These are phyloP conservation scores for Salticus scenicus DNA, from an alignment of 2,888 invertebrate species.

Conservation along the genomic window DNA sequence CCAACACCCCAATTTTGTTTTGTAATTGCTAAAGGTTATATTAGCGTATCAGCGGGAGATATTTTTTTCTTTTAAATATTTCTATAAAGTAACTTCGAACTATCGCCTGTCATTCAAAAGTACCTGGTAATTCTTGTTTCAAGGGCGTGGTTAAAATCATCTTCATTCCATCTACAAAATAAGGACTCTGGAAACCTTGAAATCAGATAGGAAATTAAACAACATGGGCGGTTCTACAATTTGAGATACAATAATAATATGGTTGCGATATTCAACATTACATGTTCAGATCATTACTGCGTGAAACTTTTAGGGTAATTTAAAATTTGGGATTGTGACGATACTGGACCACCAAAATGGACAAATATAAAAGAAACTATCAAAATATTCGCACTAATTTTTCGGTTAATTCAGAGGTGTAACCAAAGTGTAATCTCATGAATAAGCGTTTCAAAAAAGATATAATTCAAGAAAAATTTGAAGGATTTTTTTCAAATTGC, in stretches of 20 bases:
- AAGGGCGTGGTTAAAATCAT: slow-evolving; percentile 57
- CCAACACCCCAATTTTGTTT: slow-evolving; percentile 18
- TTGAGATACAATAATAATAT: slow-evolving; percentile 50
- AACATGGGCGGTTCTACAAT: slow-evolving; percentile 50
- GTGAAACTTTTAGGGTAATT: slow-evolving; percentile 52
- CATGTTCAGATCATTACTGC: slow-evolving; percentile 37
- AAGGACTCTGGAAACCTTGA: slow-evolving; percentile 31
- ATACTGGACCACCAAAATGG: slow-evolving; percentile 39
- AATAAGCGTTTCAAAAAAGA: slow-evolving; percentile 22
- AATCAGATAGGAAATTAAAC: slow-evolving; percentile 66
- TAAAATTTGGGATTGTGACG: slow-evolving; percentile 31
- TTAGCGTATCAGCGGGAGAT: slow-evolving; percentile 15
- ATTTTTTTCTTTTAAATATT: slow-evolving; percentile 29
- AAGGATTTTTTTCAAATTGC: slow-evolving; percentile 25
- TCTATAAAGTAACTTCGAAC: slow-evolving; percentile 12
- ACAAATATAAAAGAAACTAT: slow-evolving; percentile 22
- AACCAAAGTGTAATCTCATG: slow-evolving; percentile 37
- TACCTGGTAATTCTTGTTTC: slow-evolving; percentile 33
- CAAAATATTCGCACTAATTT: slow-evolving; percentile 38
- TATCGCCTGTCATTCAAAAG: slow-evolving; percentile 45
- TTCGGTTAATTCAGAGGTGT: slow-evolving; percentile 46
- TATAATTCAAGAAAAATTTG: slow-evolving; percentile 33
- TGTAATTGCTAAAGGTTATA: slow-evolving; percentile 18
- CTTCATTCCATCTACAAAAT: slow-evolving; percentile 17
- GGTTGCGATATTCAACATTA: slow-evolving; percentile 19